These are phyloP conservation scores for Nyctalus aviator DNA, from an alignment of 2,797 vertebrate species.

Conservation along the genomic window DNA sequence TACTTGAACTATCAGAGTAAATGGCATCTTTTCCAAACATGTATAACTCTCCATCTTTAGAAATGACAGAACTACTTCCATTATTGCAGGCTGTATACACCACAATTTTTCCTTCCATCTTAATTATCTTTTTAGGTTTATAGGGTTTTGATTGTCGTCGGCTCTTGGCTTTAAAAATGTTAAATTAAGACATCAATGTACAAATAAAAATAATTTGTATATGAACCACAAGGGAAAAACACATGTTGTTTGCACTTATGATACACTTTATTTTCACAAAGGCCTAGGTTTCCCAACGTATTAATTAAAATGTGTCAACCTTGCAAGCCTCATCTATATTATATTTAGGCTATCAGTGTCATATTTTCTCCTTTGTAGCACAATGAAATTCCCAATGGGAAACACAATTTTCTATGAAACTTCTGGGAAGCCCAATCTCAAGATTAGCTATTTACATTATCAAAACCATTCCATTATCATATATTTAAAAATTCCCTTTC, in stretches of 20 bases:
- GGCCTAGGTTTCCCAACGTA: neutral
- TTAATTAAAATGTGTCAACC: slow-evolving; percentile 34
- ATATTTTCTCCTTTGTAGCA: slow-evolving; percentile 7
- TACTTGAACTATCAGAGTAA: slow-evolving; percentile 98
- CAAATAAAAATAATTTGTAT: slow-evolving; percentile 23
- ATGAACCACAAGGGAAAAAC: slow-evolving; percentile 31
- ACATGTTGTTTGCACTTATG: neutral
- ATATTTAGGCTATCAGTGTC: neutral
- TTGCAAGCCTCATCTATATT: slow-evolving; percentile 18
- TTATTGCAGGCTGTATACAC: slow-evolving; percentile 98
- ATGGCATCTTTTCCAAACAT: slow-evolving; percentile 99
- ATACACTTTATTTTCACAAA: slow-evolving; percentile 54
- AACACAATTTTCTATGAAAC: slow-evolving; percentile 43
- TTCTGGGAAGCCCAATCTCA: neutral
- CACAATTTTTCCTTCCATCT: slow-evolving; percentile 97
- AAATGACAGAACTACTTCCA: slow-evolving; percentile 98
- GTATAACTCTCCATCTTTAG: slow-evolving; percentile 99
- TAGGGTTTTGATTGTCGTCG: slow-evolving; percentile 98
- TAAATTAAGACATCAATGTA: slow-evolving; percentile 58
- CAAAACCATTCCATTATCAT: neutral
- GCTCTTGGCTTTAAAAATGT: slow-evolving; percentile 93
- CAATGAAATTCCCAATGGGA: neutral
- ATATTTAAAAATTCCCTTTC: neutral
- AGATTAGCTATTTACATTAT: slow-evolving; percentile 32
- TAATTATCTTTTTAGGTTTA: slow-evolving; percentile 99